These are phyloP conservation scores for Dendrocincla tyrannina DNA, from an alignment of 2,797 vertebrate species.

Conservation along the genomic window DNA sequence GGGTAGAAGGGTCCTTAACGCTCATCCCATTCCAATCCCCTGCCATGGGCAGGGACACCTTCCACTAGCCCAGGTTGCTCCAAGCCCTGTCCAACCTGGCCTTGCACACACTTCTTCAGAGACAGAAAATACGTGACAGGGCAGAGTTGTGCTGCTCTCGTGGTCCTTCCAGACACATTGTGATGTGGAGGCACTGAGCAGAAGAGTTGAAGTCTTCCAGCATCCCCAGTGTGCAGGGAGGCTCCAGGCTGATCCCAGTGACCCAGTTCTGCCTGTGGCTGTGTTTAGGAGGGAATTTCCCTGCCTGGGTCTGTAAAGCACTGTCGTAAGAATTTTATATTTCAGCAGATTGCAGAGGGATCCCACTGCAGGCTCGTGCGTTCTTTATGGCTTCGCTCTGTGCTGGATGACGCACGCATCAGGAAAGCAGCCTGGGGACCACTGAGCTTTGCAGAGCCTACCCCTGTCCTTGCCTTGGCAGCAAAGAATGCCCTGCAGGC, in stretches of 20 bases:
- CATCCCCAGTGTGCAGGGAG: not conserved
- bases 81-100: not conserved
- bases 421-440: not conserved
- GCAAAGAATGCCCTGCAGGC: not conserved
- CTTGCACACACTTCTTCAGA: no score
- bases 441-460: not conserved
- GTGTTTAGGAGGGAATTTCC: not conserved
- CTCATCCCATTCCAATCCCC: not conserved
- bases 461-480: not conserved
- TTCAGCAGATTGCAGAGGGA: not conserved
- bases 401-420: accelerated
- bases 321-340: not conserved
- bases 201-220: not conserved
- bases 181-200: not conserved
- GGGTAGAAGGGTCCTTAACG: not conserved
- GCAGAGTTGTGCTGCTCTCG: not conserved
- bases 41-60: not conserved
- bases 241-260: not conserved
- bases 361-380: not conserved
- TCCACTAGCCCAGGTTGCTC: not conserved
- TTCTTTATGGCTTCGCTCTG: not conserved
- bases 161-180: not conserved
- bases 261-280: not conserved
- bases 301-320: not conserved
- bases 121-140: not conserved